Base-by-base conservation (phyloP, 2,888 invertebrate genomes). In the Adelphocoris suturalis region DNA sequence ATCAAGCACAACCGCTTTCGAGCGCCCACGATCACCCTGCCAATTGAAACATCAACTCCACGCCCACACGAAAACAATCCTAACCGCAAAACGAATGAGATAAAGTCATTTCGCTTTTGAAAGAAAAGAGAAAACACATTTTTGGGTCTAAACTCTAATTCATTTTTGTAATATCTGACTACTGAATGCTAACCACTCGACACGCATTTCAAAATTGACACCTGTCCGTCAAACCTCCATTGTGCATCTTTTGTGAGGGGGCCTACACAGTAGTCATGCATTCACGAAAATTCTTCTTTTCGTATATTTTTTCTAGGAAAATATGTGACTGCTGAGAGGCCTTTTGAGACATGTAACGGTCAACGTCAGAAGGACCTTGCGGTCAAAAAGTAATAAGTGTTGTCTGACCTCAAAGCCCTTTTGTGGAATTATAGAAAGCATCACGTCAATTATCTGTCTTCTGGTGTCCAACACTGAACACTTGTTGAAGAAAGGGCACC, bases 171-270 rank as follows among this genome's bases (percentile, higher is more conserved):
- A 7, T 9, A 46, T 13, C 37, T 46, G n/a, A 47, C 19, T 16
- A 81, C 37, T 81, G 81, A 19, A 81, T 46, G 47, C 46, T 81
- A 81, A 81, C 81, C 81, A 46, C 81, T 81, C 81, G 81, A n/a
- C 81, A 81, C 81, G 81, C 81, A 47, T 46, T 48, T 23, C 37
- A 47, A 37, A n/a, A 28, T 14, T 46, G 81, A 81, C 81, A 81
- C 19, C 13, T 48, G 81, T 81, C 81, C 37, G 37, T 81, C 81
- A 81, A 47, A 16, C 46, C 23, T 76, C 28, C 46, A 14, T 19
- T 37, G 23, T 23, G 46, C 47, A 48, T 48, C 81, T 28, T 28
- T 81, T 81, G 81, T 81, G 23, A n/a, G 46, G 47, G 16, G 37
- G 80, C 80, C 14, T 46, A 81, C 16, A 81, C 46, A 81, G n/a